A percentile compares a stretch with the other conserved stretches of the same genome.
Conservation (phyloP, 2,113 vertebrate species). For the Lepus timidus region DNA sequence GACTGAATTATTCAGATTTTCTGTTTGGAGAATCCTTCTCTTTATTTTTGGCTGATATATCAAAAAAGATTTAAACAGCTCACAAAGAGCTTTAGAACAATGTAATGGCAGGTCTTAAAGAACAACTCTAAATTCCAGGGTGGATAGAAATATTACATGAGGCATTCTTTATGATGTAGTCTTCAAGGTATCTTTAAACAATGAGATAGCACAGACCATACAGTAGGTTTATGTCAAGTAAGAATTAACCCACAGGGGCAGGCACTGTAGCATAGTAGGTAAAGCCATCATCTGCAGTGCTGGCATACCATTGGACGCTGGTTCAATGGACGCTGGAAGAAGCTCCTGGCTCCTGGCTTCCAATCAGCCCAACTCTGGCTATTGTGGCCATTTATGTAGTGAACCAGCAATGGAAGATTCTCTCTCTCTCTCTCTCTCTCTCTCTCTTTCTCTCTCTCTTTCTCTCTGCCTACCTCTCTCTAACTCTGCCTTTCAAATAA, state of each 20-base stretch:
- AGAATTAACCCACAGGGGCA: not conserved
- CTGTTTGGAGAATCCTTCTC: slow-evolving; percentile 28
- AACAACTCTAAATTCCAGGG: not conserved
- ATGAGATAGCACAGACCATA: not conserved
- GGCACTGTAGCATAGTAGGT: too few relatives aligned
- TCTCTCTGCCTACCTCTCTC: too few relatives aligned
- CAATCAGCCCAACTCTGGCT: too few relatives aligned
- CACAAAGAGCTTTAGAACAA: slow-evolving; percentile 44
- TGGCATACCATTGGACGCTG: too few relatives aligned
- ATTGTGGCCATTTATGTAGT: too few relatives aligned
- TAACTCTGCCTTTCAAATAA: too few relatives aligned
- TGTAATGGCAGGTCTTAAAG: slow-evolving; percentile 14
- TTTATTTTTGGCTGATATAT: slow-evolving; percentile 56
- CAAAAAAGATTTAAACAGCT: slow-evolving; percentile 60
- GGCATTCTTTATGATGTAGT: not conserved
- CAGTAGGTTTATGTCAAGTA: not conserved
- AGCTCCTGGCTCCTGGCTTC: too few relatives aligned
- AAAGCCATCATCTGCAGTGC: too few relatives aligned
- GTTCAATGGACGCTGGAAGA: too few relatives aligned
- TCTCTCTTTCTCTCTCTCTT: too few relatives aligned
- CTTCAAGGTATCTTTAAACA: not conserved
- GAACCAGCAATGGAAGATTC: too few relatives aligned
- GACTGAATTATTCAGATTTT: slow-evolving; percentile 68
- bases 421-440: too few relatives aligned
- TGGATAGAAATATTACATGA: not conserved